Conservation (phyloP, 1,140 invertebrate genomes). For the Leptinotarsa texana region DNA sequence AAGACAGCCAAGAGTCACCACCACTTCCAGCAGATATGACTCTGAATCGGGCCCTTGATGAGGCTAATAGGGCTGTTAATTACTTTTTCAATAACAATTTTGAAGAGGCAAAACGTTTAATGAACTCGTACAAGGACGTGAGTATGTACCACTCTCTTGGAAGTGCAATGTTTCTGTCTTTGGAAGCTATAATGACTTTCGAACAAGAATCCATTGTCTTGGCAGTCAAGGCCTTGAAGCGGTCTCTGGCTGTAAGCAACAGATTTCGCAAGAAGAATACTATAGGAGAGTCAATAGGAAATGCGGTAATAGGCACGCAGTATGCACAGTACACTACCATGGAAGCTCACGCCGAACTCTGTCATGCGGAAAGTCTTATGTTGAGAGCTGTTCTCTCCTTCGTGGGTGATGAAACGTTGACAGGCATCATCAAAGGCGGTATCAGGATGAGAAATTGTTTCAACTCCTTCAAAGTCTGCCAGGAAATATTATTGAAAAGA, state of each 20-base stretch:
- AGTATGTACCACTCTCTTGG: slow-evolving; percentile 95
- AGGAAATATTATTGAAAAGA: slow-evolving; percentile 77
- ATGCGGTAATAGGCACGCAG: slow-evolving; percentile 78
- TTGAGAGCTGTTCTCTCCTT: slow-evolving; percentile 88
- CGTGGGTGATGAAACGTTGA: slow-evolving; percentile 91
- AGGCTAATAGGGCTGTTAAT: slow-evolving; percentile 67
- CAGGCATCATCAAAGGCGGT: slow-evolving; percentile 91
- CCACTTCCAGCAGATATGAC: background rate
- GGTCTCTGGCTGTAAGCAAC: slow-evolving; percentile 77
- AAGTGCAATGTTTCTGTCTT: slow-evolving; percentile 83
- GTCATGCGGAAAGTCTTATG: slow-evolving; percentile 89
- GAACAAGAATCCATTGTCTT: slow-evolving; percentile 78
- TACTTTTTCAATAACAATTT: slow-evolving; percentile 91
- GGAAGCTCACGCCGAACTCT: slow-evolving; percentile 93
- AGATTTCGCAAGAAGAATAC: slow-evolving; percentile 72
- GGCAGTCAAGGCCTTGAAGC: slow-evolving; percentile 74
- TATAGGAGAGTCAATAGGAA: slow-evolving; percentile 77
- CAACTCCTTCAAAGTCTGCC: slow-evolving; percentile 83
- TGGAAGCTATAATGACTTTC: slow-evolving; percentile 92
- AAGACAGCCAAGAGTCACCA: background rate
- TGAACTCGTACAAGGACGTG: slow-evolving; percentile 74
- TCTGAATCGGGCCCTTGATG: background rate
- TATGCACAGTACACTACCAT: slow-evolving; percentile 76
- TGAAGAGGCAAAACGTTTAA: slow-evolving; percentile 71
- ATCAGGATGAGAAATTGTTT: slow-evolving; percentile 91